Evolutionary conservation across 2,797 vertebrate species (phyloP), one percentile per base, ranked within the genome.

Genomic region (Lophotriccus pileatus): DNA sequence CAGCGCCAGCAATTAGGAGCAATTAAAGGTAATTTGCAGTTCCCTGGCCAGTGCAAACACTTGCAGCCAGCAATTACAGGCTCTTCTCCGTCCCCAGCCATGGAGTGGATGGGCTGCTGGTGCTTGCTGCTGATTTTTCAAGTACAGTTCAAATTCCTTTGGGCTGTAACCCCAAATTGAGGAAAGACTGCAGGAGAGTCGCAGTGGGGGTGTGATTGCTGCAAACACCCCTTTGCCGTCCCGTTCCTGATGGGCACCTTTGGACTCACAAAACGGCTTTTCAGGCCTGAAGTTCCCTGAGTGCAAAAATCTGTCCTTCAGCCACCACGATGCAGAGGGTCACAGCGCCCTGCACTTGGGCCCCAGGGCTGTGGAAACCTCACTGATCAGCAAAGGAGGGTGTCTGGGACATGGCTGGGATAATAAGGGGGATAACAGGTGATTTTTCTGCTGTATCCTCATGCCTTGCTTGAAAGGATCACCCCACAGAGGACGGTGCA

Each of bases 1-100:
- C 70, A 44, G 59, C 58, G 92, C 95, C 95, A 96, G 89, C 81
- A 96, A 95, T 96, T 95, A 95, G 74, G 63, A 89, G 81, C 84
- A 94, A 94, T 96, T 94, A 96, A 92, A 84, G 74, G 87, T 52
- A 94, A 90, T 96, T 92, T 95, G 67, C 77, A 56, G 63, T 90
- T 93, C 89, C 59, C 41, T 27, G 90, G 86, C 67, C 96, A 95
- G 81, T 73, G 94, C 87, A 90, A 95, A 89, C 92, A 90, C 74
- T 94, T 36, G 87, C 67, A 93, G 89, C 58, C 92, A 84, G 77
- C 39, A 90, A 82, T 94, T 76, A 44, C 32, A 36, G 62, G 55
- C 78, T 92, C 70, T 92, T 82, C 90, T 87, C 72, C 44, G 73
- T 90, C n/a, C 44, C 39, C 73, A 58, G 64, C 68, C 76, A 0